Evolutionary conservation across 2,888 invertebrate genomes (phyloP).

Genomic region (Carcina quercana): DNA sequence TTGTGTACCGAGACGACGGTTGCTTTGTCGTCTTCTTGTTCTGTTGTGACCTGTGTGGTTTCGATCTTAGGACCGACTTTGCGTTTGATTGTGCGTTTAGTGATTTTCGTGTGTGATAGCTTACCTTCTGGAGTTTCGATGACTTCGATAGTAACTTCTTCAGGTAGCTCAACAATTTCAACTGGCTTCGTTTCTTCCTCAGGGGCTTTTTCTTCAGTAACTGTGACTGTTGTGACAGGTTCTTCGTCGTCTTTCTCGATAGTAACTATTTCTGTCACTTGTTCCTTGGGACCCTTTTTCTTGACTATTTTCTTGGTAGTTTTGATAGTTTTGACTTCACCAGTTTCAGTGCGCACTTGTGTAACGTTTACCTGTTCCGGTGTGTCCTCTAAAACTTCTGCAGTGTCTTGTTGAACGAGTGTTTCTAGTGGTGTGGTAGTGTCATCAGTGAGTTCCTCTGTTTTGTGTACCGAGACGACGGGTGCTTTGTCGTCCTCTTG

Average conservation of each 20-base stretch:
- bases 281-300: constrained; percentile 15
- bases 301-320: constrained; percentile 15
- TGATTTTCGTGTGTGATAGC: too few species aligned
- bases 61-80: constrained; percentile 27
- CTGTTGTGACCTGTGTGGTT: constrained; percentile 19
- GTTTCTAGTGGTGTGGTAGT: too few species aligned
- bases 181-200: constrained; percentile 24
- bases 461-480: constrained; percentile 22
- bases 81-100: constrained; percentile 24
- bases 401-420: constrained; percentile 15
- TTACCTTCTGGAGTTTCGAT: too few species aligned
- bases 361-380: constrained; percentile 49
- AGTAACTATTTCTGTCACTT: constrained; percentile 22
- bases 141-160: too few species aligned
- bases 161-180: too few species aligned
- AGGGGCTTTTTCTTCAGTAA: constrained; percentile 27
- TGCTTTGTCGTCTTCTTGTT: constrained; percentile 24
- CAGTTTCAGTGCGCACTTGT: constrained; percentile 30
- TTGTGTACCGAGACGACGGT: too few species aligned
- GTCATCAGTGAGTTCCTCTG: constrained; percentile 22
- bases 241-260: constrained; percentile 31
- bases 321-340: constrained; percentile 17
- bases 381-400: constrained; percentile 22
- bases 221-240: constrained; percentile 16
- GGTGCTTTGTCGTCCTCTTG: constrained; percentile 18